Conservation (phyloP, 2,888 invertebrate species). For the Drosophila pseudotalamancana region DNA sequence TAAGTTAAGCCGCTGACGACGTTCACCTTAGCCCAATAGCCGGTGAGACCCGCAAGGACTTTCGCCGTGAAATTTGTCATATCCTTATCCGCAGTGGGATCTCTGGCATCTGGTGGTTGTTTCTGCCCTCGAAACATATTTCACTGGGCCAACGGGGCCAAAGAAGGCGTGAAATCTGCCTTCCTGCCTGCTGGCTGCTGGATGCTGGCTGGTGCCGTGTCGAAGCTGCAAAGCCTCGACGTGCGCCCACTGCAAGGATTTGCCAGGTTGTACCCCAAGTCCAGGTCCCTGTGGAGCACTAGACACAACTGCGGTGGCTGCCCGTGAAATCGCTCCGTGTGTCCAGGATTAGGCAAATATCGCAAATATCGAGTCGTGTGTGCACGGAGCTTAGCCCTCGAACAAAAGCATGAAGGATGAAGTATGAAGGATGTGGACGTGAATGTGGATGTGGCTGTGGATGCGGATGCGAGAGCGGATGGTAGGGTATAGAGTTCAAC, state of each 20-base stretch:
- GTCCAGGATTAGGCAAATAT: conserved; percentile 64
- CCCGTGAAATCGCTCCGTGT: conserved; percentile 69
- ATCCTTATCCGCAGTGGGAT: conserved; percentile 74
- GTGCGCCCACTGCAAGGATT: conserved; percentile 44
- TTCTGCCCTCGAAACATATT: conserved; percentile 34
- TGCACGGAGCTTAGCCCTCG: not conserved
- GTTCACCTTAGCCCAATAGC: conserved; percentile 54
- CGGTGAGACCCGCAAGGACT: conserved; percentile 39
- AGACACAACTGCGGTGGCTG: conserved; percentile 47
- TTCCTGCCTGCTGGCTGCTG: too few species aligned
- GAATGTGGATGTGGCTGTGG: too few species aligned
- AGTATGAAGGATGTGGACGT: too few species aligned
- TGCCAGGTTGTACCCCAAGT: conserved; percentile 3
- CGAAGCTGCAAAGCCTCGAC: conserved; percentile 67
- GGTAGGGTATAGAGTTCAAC: too few species aligned
- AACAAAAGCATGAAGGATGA: not conserved
- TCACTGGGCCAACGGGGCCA: conserved; percentile 27
- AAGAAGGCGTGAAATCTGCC: conserved; percentile 77
- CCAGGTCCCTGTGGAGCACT: conserved; percentile 47
- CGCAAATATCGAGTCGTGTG: conserved; percentile 34
- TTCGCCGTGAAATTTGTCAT: conserved; percentile 72
- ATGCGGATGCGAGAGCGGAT: too few species aligned
- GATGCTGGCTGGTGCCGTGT: conserved; percentile 39
- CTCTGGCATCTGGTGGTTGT: conserved; percentile 28
- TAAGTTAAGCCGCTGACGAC: conserved; percentile 73